A percentile compares a stretch with the other conserved stretches of the same genome.
Conservation (phyloP, 2,797 vertebrate species). For the Parauchenoglanis punctatus region DNA sequence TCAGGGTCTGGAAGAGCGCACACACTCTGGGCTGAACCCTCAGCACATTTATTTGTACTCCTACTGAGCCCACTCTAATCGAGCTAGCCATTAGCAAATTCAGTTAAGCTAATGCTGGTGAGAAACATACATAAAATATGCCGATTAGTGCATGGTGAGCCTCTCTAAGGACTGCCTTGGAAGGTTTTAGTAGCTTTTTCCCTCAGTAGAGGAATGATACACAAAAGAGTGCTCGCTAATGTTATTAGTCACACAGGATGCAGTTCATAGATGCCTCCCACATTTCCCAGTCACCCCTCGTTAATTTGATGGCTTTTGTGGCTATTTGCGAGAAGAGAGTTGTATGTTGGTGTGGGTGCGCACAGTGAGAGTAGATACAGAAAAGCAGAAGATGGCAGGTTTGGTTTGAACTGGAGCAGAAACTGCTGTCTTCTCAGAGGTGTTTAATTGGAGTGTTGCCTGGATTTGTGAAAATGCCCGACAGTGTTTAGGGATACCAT, state of each 20-base stretch:
- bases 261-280: conserved; percentile 59
- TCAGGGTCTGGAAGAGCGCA: conserved; percentile 11
- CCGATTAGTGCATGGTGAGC: conserved; percentile 49
- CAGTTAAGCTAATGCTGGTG: conserved; percentile 54
- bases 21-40: conserved; percentile 19
- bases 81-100: conserved; percentile 51
- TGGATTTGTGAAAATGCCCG: conserved; percentile 16
- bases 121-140: conserved; percentile 60
- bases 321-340: conserved; percentile 43
- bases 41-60: conserved; percentile 23
- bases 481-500: background rate
- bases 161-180: conserved; percentile 47
- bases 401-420: background rate
- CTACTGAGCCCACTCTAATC: conserved; percentile 33
- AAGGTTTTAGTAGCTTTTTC: conserved; percentile 57
- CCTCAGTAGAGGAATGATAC: conserved; percentile 41
- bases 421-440: background rate
- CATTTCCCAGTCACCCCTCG: conserved; percentile 58
- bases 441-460: conserved; percentile 51
- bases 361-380: background rate
- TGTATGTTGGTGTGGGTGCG: conserved; percentile 11
- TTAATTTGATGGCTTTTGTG: conserved; percentile 61
- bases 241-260: conserved; percentile 60
- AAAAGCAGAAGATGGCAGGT: conserved; percentile 19
- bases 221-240: conserved; percentile 55